Conservation (phyloP, 2,888 invertebrate genomes). For the Yponomeuta evonymella region DNA sequence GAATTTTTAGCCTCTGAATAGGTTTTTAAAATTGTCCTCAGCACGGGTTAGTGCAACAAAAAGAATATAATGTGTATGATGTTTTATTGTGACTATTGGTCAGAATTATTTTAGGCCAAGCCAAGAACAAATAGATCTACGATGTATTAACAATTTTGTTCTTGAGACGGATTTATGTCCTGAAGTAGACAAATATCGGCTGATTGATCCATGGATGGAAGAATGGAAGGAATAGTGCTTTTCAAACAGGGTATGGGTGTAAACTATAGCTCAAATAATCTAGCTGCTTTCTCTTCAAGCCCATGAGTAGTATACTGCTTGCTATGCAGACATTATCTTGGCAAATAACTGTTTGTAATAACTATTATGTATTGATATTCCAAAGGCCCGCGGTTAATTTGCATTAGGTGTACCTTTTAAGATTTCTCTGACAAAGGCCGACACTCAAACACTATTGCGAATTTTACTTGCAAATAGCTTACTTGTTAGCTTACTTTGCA, state of each 20-base stretch:
- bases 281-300: neutral
- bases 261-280: neutral
- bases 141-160: too few relatives aligned
- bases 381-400: neutral
- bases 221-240: neutral
- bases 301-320: neutral
- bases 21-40: too few relatives aligned
- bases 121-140: too few relatives aligned
- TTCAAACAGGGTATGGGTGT: neutral
- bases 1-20: too few relatives aligned
- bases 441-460: neutral
- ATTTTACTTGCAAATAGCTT: neutral
- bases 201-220: too few relatives aligned
- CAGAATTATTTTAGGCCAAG: too few relatives aligned
- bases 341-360: neutral
- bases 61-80: too few relatives aligned
- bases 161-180: too few relatives aligned
- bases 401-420: neutral
- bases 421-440: neutral
- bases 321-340: neutral
- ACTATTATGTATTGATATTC: neutral
- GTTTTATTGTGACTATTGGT: too few relatives aligned
- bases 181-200: too few relatives aligned
- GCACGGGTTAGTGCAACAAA: too few relatives aligned
- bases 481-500: too few relatives aligned